Conservation (phyloP, 2,797 vertebrate species). For the Gymnoscopelus braueri region DNA sequence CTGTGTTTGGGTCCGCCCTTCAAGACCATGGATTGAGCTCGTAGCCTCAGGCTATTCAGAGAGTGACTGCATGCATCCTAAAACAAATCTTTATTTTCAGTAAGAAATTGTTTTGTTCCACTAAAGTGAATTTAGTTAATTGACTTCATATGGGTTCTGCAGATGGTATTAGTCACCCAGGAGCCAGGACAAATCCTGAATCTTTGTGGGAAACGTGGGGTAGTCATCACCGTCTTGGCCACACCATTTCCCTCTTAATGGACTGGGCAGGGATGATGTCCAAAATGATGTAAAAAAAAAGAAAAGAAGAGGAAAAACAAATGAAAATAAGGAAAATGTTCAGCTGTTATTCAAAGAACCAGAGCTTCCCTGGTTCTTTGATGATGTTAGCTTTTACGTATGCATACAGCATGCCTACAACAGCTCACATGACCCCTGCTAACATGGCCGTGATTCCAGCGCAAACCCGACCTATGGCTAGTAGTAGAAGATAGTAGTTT, state of each 20-base stretch:
- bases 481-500: conserved; percentile 41
- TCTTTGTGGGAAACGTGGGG: conserved; percentile 28
- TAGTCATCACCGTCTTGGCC: conserved; percentile 26
- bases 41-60: no score
- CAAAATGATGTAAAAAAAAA: conserved; percentile 22
- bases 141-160: conserved; percentile 17
- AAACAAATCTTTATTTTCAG: conserved; percentile 36
- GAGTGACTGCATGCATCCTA: conserved; percentile 1
- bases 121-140: conserved; percentile 39
- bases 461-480: conserved; percentile 12
- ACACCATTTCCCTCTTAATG: conserved; percentile 2
- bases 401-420: conserved; percentile 12
- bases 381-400: conserved; percentile 19
- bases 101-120: conserved; percentile 24
- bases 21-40: no score
- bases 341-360: conserved; percentile 24
- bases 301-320: no score
- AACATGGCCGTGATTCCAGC: background rate
- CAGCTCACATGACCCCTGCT: conserved; percentile 14
- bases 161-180: conserved; percentile 34
- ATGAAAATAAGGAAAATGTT: background rate
- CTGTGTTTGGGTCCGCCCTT: no score
- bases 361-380: conserved; percentile 11
- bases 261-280: conserved; percentile 11
- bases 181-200: conserved; percentile 5